These are phyloP conservation scores for Aphelenchoides besseyi DNA, from an alignment of 1,140 invertebrate species.

Conservation along the genomic window DNA sequence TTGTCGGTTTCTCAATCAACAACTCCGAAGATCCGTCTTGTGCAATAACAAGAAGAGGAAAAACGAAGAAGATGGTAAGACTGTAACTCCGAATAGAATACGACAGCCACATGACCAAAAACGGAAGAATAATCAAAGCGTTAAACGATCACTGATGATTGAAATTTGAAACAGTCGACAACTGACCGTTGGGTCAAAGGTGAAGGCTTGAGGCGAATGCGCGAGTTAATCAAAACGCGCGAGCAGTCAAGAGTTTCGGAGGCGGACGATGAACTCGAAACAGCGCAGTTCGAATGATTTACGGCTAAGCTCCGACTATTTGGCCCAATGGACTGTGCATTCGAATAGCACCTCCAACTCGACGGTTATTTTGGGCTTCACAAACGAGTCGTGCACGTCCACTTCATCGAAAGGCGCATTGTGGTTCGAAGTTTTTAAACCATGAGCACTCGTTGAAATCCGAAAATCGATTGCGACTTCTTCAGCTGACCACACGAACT, in stretches of 20 bases:
- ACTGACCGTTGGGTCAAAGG: not conserved
- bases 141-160: not conserved
- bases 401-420: too few species aligned
- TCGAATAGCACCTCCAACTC: not conserved
- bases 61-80: not conserved
- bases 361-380: not conserved
- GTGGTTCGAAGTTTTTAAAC: not conserved
- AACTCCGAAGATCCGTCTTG: slow-evolving; percentile 46
- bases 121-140: not conserved
- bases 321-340: not conserved
- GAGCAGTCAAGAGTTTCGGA: not conserved
- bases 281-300: not conserved
- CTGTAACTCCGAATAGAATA: not conserved
- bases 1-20: slow-evolving; percentile 25
- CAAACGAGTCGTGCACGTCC: not conserved
- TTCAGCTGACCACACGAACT: too few species aligned
- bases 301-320: not conserved
- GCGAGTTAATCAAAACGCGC: not conserved
- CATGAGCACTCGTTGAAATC: too few species aligned
- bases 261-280: not conserved
- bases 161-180: not conserved
- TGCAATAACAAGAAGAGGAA: slow-evolving; percentile 9
- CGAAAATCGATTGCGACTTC: too few species aligned
- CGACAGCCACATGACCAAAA: not conserved
- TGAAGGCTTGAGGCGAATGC: too few species aligned